These are phyloP conservation scores for Rhegmatorhina hoffmannsi DNA, from an alignment of 2,113 vertebrate genomes.

Conservation along the genomic window DNA sequence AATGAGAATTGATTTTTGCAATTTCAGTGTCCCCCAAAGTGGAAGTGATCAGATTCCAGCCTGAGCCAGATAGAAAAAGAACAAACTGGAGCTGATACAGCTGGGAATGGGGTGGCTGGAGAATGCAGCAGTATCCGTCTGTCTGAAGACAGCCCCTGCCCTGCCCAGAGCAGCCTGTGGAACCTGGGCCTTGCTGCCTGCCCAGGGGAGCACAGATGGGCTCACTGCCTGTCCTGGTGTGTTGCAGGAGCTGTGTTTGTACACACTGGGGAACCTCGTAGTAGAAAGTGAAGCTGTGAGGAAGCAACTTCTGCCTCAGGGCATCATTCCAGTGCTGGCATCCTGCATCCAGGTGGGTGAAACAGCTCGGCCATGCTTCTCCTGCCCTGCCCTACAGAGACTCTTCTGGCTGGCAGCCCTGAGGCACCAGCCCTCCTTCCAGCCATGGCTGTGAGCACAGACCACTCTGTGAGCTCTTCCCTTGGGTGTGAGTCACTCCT, in stretches of 20 bases:
- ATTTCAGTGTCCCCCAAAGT: neutral
- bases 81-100: neutral
- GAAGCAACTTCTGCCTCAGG: constrained; percentile 90
- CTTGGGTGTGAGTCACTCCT: accelerated
- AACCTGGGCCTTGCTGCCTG: neutral
- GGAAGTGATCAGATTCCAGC: neutral
- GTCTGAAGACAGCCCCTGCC: neutral
- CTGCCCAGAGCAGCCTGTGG: neutral
- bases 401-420: neutral
- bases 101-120: neutral
- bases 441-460: neutral
- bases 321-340: constrained; percentile 85
- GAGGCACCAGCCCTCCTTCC: neutral
- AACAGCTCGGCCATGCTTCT: neutral
- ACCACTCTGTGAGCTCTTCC: neutral
- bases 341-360: constrained; percentile 86
- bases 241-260: constrained; percentile 91
- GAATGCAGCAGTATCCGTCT: neutral
- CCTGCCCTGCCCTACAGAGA: neutral
- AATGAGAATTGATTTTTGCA: neutral
- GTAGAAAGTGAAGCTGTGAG: constrained; percentile 85
- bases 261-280: constrained; percentile 91
- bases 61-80: neutral
- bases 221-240: neutral
- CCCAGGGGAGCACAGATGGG: neutral